Percentiles rank a stretch among this genome's conserved stretches.
Evolutionary conservation across 2,888 invertebrate genomes (phyloP).

Genomic region (Yponomeuta sedellus): DNA sequence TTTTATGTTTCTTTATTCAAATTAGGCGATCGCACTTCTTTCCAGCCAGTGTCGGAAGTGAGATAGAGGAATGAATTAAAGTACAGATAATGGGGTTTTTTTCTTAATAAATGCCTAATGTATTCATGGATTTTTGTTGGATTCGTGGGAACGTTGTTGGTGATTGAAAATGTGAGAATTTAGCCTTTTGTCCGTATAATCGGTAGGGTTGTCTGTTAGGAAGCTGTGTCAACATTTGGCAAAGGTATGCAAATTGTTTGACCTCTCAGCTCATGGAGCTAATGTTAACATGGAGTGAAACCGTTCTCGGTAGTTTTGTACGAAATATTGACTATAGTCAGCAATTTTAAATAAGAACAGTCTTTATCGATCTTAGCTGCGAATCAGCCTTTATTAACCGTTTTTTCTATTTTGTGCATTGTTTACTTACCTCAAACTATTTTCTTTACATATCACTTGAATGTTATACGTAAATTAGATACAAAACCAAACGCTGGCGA

Average conservation of each 20-base stretch:
- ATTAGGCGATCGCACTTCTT: constrained; percentile 41
- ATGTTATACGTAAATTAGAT: too few relatives aligned
- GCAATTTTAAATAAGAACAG: too few relatives aligned
- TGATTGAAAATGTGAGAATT: constrained; percentile 52
- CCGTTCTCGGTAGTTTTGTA: background rate
- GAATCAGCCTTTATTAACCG: too few relatives aligned
- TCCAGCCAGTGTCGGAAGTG: constrained; percentile 46
- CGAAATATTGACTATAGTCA: background rate
- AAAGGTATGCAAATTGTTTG: constrained; percentile 59
- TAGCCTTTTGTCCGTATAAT: constrained; percentile 50
- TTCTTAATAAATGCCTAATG: constrained; percentile 51
- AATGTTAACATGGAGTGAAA: background rate
- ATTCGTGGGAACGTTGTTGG: constrained; percentile 52
- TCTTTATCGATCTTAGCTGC: too few relatives aligned
- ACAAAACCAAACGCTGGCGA: too few relatives aligned
- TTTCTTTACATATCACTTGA: too few relatives aligned
- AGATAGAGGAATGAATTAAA: constrained; percentile 33
- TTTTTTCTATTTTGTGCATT: too few relatives aligned
- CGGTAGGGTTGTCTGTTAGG: constrained; percentile 63
- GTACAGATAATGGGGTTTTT: constrained; percentile 51
- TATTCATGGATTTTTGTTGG: constrained; percentile 55
- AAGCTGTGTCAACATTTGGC: constrained; percentile 69
- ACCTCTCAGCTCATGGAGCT: constrained; percentile 12
- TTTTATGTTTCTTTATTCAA: constrained; percentile 60
- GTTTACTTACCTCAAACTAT: too few relatives aligned